Conservation (phyloP, 2,888 invertebrate genomes). For the Reticulitermes lucifugus region DNA sequence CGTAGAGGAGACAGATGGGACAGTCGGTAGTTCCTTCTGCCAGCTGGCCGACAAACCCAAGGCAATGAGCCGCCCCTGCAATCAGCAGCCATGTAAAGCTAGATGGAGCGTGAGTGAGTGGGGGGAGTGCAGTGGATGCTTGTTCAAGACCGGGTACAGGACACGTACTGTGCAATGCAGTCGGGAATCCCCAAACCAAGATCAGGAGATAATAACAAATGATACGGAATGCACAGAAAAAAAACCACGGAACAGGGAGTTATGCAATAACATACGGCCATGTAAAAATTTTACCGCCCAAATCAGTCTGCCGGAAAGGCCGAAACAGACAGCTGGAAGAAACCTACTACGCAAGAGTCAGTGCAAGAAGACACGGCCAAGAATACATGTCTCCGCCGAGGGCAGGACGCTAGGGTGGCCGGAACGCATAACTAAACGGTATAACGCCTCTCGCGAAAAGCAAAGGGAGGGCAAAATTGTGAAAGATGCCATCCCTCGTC, state of each 20-base stretch:
- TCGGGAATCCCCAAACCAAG: conserved; percentile 62
- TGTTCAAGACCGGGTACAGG: conserved; percentile 60
- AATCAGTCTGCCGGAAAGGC: no score
- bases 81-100: conserved; percentile 65
- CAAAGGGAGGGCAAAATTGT: no score
- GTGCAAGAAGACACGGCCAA: no score
- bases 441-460: no score
- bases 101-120: conserved; percentile 64
- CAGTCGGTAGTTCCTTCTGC: conserved; percentile 70
- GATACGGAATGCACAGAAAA: not conserved
- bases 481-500: no score
- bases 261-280: not conserved
- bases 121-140: conserved; percentile 68
- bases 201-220: conserved; percentile 61
- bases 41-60: conserved; percentile 62
- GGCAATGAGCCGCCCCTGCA: conserved; percentile 63
- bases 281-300: not conserved
- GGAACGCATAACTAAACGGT: no score
- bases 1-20: conserved; percentile 71
- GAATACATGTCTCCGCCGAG: no score
- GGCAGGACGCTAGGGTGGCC: no score
- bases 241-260: not conserved
- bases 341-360: no score
- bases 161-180: conserved; percentile 67
- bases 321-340: no score